Percentiles rank a stretch among this genome's conserved stretches.
Evolutionary conservation across 2,888 invertebrate genomes (phyloP).

Genomic region (Aphodius sticticus): DNA sequence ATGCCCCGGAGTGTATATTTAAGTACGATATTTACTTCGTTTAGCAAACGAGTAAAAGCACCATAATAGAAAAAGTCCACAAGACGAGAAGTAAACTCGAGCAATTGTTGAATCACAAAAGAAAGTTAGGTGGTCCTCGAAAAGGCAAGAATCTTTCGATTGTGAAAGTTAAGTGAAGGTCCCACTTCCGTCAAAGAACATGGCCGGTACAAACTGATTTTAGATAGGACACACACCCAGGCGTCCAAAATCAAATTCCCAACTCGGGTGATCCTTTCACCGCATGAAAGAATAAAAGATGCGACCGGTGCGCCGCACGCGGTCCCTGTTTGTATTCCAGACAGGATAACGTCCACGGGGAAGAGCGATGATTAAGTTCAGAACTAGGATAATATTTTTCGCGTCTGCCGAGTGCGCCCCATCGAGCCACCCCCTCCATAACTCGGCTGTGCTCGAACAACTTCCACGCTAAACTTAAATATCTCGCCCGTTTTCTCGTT

Average conservation of each 20-base stretch:
- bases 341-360: not conserved
- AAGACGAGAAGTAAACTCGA: not conserved
- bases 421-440: not conserved
- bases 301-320: not conserved
- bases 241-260: not conserved
- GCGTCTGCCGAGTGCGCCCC: not conserved
- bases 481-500: not conserved
- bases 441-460: not conserved
- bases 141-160: not conserved
- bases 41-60: too few relatives aligned
- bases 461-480: not conserved
- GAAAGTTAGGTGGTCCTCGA: not conserved
- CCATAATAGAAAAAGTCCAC: too few relatives aligned
- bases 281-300: not conserved
- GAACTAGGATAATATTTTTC: constrained; percentile 4
- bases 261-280: not conserved
- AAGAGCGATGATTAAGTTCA: constrained; percentile 4
- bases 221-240: not conserved
- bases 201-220: not conserved
- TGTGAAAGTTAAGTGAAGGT: not conserved
- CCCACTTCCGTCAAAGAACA: not conserved
- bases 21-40: too few relatives aligned
- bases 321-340: not conserved
- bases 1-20: too few relatives aligned
- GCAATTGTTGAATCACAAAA: not conserved